These are phyloP conservation scores for Crotophaga sulcirostris DNA, from an alignment of 2,113 vertebrate genomes.

Conservation along the genomic window DNA sequence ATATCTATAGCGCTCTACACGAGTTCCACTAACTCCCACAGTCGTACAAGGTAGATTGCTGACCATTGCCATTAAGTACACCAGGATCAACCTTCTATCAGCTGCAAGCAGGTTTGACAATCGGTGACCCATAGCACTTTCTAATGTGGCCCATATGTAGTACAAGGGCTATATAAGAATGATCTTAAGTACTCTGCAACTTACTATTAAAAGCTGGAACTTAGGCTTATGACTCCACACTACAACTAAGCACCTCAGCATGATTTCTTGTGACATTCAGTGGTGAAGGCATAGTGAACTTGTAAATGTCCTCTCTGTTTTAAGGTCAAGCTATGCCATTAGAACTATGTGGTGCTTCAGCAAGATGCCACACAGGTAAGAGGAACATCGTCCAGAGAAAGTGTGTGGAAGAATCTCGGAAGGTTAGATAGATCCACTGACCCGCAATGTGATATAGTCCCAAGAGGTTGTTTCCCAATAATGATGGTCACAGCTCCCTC, in stretches of 20 bases:
- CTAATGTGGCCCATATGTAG: not conserved
- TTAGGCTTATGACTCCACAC: not conserved
- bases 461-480: not conserved
- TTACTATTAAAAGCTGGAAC: not conserved
- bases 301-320: not conserved
- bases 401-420: not conserved
- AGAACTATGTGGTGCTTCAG: not conserved
- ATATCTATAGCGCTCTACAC: not conserved
- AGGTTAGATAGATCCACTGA: not conserved
- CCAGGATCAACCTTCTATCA: not conserved
- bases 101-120: not conserved
- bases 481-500: not conserved
- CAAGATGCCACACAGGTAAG: not conserved
- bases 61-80: not conserved
- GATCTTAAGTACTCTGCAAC: not conserved
- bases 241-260: not conserved
- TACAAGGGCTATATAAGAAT: not conserved
- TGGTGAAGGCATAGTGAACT: not conserved
- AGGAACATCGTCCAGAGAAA: not conserved
- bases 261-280: not conserved
- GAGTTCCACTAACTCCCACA: accelerated
- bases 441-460: not conserved
- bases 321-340: not conserved
- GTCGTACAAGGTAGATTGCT: not conserved
- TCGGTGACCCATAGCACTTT: not conserved